These are phyloP conservation scores for Callithrix jacchus DNA, from an alignment of 2,113 vertebrate genomes.

Conservation along the genomic window DNA sequence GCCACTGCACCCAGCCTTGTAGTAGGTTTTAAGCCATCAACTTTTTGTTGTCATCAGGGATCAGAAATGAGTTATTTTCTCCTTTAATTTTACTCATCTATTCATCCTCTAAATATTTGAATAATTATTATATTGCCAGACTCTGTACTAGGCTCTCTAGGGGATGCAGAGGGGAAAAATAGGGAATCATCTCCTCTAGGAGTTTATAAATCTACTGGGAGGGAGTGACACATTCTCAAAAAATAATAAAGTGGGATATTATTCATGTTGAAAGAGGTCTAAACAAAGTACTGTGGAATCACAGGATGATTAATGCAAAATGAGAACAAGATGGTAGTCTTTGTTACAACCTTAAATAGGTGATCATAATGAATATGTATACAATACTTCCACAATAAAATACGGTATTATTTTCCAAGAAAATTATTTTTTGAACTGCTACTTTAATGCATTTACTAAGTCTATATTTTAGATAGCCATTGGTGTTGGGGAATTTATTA, in stretches of 20 bases:
- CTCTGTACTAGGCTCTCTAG: neutral
- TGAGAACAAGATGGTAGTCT: neutral
- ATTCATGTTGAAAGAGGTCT: neutral
- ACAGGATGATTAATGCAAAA: neutral
- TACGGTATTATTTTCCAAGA: neutral
- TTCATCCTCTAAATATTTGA: slow-evolving; percentile 1
- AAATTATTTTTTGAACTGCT: neutral
- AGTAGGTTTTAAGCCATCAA: neutral
- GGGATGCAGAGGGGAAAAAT: neutral
- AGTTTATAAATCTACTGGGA: neutral
- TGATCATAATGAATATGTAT: neutral
- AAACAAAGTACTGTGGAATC: neutral
- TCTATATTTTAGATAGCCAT: neutral
- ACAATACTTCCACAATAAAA: neutral
- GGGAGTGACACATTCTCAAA: neutral
- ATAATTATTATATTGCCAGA: neutral
- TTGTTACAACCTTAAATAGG: neutral
- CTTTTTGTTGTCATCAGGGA: neutral
- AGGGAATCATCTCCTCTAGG: neutral
- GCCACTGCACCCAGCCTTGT: neutral
- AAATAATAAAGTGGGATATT: neutral
- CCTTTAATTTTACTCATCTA: neutral
- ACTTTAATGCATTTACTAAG: neutral
- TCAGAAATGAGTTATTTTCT: neutral
- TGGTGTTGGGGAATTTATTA: neutral